Evolutionary conservation across 2,888 invertebrate species (phyloP).

Genomic region (Drosophila borborema): DNA sequence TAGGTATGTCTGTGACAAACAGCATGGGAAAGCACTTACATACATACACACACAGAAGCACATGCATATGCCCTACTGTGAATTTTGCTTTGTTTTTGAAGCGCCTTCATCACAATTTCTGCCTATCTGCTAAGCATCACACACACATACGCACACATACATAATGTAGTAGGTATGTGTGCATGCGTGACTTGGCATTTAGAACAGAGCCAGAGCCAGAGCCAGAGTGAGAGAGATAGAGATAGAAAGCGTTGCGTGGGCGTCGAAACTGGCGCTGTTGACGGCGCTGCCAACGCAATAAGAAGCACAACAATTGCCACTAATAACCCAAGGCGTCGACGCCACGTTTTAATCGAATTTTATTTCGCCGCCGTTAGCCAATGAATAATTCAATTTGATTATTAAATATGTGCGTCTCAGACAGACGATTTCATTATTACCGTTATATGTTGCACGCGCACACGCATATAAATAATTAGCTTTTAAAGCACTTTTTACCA

Average conservation of each 20-base stretch:
- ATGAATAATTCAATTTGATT: constrained; percentile 80
- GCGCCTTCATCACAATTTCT: constrained; percentile 32
- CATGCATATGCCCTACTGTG: constrained; percentile 45
- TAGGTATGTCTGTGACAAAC: constrained; percentile 13
- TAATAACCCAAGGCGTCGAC: constrained; percentile 74
- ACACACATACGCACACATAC: not conserved
- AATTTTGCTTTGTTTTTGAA: constrained; percentile 45
- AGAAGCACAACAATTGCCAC: constrained; percentile 73
- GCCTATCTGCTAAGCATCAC: constrained; percentile 34
- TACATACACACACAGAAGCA: constrained; percentile 15
- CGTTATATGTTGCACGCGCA: constrained; percentile 73
- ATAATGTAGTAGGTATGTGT: constrained; percentile 8
- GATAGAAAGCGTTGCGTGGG: constrained; percentile 44
- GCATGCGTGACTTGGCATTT: constrained; percentile 60
- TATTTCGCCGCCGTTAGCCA: constrained; percentile 80
- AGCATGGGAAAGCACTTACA: constrained; percentile 37
- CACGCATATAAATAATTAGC: constrained; percentile 49
- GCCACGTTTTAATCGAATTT: constrained; percentile 77
- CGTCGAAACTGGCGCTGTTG: constrained; percentile 43
- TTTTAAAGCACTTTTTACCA: constrained; percentile 22
- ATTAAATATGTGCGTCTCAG: constrained; percentile 65
- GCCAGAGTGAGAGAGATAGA: constrained; percentile 4
- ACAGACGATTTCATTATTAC: constrained; percentile 66
- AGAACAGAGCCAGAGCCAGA: constrained; percentile 39
- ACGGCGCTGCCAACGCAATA: constrained; percentile 67